Evolutionary conservation across 2,888 invertebrate species (phyloP), one percentile per base, ranked within the genome.

Genomic region (Bellardia bayeri): DNA sequence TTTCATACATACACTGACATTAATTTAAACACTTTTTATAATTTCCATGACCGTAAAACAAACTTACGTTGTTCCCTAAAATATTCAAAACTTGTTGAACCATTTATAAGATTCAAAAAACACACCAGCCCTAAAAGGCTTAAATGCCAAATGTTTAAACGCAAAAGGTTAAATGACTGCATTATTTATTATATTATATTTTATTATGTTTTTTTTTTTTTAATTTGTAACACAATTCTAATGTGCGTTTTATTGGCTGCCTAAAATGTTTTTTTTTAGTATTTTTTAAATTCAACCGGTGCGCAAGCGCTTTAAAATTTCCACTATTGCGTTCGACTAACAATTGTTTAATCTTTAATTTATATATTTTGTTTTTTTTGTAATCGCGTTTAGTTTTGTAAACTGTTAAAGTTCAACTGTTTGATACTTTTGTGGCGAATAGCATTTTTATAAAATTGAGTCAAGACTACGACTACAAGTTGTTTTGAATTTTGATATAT

Each of bases 401-500:
- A 75, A 79, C 78, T 69, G 85, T 51, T 76, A 82, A 79, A 85
- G 79, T 85, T 82, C 68, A 82, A 87, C 87, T 87, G 87, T 66
- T 74, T 58, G 13, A 49, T 74, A 75, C 16, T 79, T 74, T 58
- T 40, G 79, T 37, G 56, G 78, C 63, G 85, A 66, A 82, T 82
- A 79, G 85, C 79, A 75, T 74, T 87, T 87, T 87, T 87, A 87
- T 87, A 87, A 87, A 85, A 87, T 80, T 78, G 68, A 84, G 64
- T 71, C 74, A 69, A 80, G 82, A 68, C 5, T 33, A 78, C 58
- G n/a, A 56, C 71, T 61, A 64, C 64, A 63, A 66, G 76, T 95
- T 95, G 63, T 95, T 23, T 23, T 94, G 90, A 96, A 96, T 75
- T 94, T 94, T 42, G 95, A 87, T 90, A 95, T 95, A 89, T 94